These are phyloP conservation scores for Stenolophus ochropezus DNA, from an alignment of 2,888 invertebrate species.

Conservation along the genomic window DNA sequence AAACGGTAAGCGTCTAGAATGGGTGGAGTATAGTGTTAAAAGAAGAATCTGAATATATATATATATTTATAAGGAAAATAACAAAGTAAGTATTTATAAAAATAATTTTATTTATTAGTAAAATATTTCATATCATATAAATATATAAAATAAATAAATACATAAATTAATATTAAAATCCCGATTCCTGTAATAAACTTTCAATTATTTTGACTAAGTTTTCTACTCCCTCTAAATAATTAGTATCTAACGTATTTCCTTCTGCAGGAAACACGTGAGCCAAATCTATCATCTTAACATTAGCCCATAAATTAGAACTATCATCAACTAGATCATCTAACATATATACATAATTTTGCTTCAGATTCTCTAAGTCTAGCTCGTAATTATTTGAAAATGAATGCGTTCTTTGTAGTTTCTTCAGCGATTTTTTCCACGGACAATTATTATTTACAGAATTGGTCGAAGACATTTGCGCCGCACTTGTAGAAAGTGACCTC, in stretches of 20 bases:
- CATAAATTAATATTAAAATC: constrained; percentile 59
- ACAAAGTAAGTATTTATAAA: constrained; percentile 19
- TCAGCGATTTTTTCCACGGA: constrained; percentile 75
- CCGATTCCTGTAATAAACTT: constrained; percentile 77
- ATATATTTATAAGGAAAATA: background rate
- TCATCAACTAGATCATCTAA: constrained; percentile 77
- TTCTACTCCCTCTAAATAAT: constrained; percentile 89
- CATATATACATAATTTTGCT: constrained; percentile 76
- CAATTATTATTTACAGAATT: constrained; percentile 66
- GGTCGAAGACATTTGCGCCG: constrained; percentile 4
- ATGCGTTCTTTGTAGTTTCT: constrained; percentile 78
- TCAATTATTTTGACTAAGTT: constrained; percentile 85
- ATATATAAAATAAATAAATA: constrained; percentile 51
- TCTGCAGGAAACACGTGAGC: constrained; percentile 91
- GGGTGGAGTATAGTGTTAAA: too few species aligned
- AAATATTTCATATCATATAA: constrained; percentile 52
- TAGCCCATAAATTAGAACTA: constrained; percentile 76
- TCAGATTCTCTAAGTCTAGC: constrained; percentile 78
- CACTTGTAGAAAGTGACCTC: constrained; percentile 57
- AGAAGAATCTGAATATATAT: too few species aligned
- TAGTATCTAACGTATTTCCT: constrained; percentile 80
- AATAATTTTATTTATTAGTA: constrained; percentile 30
- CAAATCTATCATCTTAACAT: constrained; percentile 94
- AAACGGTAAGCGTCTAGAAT: too few species aligned
- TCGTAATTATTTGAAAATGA: constrained; percentile 82